phyloP scores from a whole-genome alignment of 2,797 vertebrate genomes.

The Poeciliopsis turneri region DNA sequence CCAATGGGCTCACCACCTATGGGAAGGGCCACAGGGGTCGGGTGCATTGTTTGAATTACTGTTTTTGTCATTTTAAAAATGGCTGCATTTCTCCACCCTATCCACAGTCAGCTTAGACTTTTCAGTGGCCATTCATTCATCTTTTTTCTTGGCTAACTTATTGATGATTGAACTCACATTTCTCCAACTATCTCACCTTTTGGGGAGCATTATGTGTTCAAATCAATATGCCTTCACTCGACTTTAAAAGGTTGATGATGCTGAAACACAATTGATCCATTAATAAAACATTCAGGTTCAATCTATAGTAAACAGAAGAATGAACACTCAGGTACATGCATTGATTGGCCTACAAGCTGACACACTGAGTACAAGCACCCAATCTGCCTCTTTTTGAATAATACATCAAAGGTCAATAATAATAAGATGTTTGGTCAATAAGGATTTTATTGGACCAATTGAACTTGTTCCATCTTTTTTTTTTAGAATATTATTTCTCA shows the following conservation, averaged over 20 bases:
- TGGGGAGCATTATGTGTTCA: constrained; percentile 56
- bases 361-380: constrained; percentile 6
- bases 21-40: too few species aligned
- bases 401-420: constrained; percentile 62
- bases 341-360: constrained; percentile 4
- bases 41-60: too few species aligned
- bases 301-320: constrained; percentile 56
- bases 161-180: constrained; percentile 58
- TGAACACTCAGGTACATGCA: constrained; percentile 32
- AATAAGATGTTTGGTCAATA: constrained; percentile 55
- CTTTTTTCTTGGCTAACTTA: constrained; percentile 47
- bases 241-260: constrained; percentile 72
- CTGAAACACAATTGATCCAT: constrained; percentile 77
- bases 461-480: constrained; percentile 37
- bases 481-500: constrained; percentile 9
- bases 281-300: constrained; percentile 71
- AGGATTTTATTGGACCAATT: constrained; percentile 59
- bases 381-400: constrained; percentile 54
- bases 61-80: neutral
- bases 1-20: too few species aligned
- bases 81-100: neutral
- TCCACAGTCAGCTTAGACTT: constrained; percentile 16
- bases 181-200: constrained; percentile 32
- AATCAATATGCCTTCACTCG: constrained; percentile 66
- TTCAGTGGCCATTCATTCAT: constrained; percentile 49